These are phyloP conservation scores for Bombycilla garrulus DNA, from an alignment of 2,113 vertebrate genomes.

Conservation along the genomic window DNA sequence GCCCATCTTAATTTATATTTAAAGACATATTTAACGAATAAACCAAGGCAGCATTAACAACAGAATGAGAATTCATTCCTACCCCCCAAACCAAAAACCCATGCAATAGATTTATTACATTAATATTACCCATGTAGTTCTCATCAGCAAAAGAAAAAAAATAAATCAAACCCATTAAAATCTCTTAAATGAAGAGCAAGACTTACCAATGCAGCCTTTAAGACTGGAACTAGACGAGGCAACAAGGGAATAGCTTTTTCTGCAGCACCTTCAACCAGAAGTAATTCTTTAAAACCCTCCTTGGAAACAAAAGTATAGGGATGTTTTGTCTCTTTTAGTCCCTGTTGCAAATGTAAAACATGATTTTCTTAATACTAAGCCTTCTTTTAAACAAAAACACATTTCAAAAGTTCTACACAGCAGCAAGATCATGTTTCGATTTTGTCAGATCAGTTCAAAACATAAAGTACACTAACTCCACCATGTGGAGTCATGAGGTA, in stretches of 20 bases:
- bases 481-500: constrained; percentile 55
- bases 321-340: constrained; percentile 79
- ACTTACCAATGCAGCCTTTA: constrained; percentile 79
- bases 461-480: constrained; percentile 57
- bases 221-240: constrained; percentile 74
- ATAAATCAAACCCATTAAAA: neutral
- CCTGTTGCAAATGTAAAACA: constrained; percentile 62
- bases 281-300: constrained; percentile 80
- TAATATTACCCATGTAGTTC: neutral
- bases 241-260: constrained; percentile 78
- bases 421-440: neutral
- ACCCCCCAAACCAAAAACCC: neutral
- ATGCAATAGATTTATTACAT: neutral
- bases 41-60: neutral
- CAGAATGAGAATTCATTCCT: neutral
- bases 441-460: neutral
- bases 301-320: constrained; percentile 82
- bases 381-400: neutral
- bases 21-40: neutral
- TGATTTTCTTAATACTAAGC: neutral
- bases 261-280: constrained; percentile 70
- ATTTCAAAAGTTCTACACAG: neutral
- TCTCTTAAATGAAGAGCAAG: neutral
- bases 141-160: neutral
- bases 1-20: neutral